Percentiles rank a stretch among this genome's conserved stretches.
Evolutionary conservation across 2,888 invertebrate species (phyloP).

Genomic region (Eubasilissa splendida): DNA sequence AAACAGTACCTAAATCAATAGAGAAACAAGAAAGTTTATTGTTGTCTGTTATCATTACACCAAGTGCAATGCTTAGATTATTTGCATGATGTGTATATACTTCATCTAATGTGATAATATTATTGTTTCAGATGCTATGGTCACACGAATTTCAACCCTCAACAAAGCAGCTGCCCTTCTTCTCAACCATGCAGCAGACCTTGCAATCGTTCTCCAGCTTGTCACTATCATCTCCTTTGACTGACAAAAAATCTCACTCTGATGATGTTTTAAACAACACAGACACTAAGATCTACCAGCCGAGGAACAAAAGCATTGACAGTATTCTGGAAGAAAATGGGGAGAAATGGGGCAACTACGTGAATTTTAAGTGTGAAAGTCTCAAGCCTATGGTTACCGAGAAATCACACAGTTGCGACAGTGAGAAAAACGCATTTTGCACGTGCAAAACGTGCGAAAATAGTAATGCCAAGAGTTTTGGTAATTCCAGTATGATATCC

Average conservation of each 20-base stretch:
- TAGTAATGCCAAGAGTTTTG: slow-evolving; percentile 26
- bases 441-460: slow-evolving; percentile 49
- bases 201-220: slow-evolving; percentile 65
- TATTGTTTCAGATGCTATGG: slow-evolving; percentile 72
- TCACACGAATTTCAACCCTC: slow-evolving; percentile 68
- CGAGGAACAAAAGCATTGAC: slow-evolving; percentile 59
- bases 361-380: slow-evolving; percentile 57
- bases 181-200: slow-evolving; percentile 64
- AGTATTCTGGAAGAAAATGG: slow-evolving; percentile 59
- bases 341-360: slow-evolving; percentile 59
- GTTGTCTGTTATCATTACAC: too few species aligned
- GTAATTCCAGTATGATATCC: slow-evolving; percentile 49
- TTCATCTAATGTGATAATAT: background rate
- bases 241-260: slow-evolving; percentile 61
- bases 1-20: too few species aligned
- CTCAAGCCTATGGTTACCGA: slow-evolving; percentile 55
- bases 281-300: slow-evolving; percentile 46
- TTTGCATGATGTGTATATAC: background rate
- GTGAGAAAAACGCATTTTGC: slow-evolving; percentile 53
- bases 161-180: slow-evolving; percentile 66
- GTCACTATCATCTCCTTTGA: slow-evolving; percentile 62
- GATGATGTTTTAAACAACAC: slow-evolving; percentile 52
- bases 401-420: slow-evolving; percentile 54
- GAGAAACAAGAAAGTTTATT: too few species aligned
- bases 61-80: background rate